Conservation (phyloP, 2,888 invertebrate genomes). For the Deilephila elpenor region DNA sequence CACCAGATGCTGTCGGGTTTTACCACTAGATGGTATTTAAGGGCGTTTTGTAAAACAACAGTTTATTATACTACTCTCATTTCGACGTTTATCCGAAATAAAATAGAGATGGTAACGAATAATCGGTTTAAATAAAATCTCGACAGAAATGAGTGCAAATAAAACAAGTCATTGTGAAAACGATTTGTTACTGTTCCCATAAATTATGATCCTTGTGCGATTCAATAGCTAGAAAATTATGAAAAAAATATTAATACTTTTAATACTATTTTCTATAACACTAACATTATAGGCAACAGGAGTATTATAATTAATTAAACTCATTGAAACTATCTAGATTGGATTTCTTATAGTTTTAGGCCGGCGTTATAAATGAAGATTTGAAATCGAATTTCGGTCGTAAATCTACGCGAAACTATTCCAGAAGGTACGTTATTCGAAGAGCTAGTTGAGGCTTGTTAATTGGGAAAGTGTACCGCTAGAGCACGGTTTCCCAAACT, state of each 20-base stretch:
- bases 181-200: too few relatives aligned
- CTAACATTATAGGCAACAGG: background rate
- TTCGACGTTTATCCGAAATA: too few relatives aligned
- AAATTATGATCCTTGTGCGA: too few relatives aligned
- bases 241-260: too few relatives aligned
- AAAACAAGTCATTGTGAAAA: too few relatives aligned
- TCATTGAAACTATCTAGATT: background rate
- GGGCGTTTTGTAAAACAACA: background rate
- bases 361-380: background rate
- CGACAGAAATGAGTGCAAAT: too few relatives aligned
- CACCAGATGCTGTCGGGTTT: background rate
- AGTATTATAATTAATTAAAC: background rate
- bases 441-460: background rate
- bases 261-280: too few relatives aligned
- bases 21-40: background rate
- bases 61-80: background rate
- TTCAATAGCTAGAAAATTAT: too few relatives aligned
- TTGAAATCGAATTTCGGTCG: background rate
- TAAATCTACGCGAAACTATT: background rate
- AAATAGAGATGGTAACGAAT: too few relatives aligned
- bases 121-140: too few relatives aligned
- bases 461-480: slow-evolving; percentile 5
- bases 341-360: background rate
- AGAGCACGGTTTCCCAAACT: too few relatives aligned
- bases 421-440: background rate